These are phyloP conservation scores for Sebastes ruberrimus DNA, from an alignment of 2,797 vertebrate genomes.

Conservation along the genomic window DNA sequence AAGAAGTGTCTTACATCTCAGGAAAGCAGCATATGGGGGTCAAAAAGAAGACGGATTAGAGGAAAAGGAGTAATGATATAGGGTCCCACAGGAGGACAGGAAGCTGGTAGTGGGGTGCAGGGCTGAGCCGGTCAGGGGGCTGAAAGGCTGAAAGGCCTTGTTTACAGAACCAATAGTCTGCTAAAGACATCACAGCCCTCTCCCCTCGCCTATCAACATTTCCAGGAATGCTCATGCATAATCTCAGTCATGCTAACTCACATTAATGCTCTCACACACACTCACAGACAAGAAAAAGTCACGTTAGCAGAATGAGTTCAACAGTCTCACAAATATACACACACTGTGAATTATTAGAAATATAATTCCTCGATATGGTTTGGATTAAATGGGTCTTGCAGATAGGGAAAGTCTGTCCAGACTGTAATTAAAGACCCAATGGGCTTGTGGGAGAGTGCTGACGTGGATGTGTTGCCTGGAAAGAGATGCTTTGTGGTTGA, in stretches of 20 bases:
- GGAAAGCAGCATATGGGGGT: not conserved
- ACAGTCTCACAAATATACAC: not conserved
- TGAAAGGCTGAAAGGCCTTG: constrained; percentile 42
- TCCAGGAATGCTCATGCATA: constrained; percentile 29
- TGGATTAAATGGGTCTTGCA: constrained; percentile 8
- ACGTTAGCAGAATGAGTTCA: not conserved
- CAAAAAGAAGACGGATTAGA: not conserved
- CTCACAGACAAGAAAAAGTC: not conserved
- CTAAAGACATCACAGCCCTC: constrained; percentile 64
- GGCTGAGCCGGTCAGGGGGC: constrained; percentile 10
- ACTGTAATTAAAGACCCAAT: constrained; percentile 29
- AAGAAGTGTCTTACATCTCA: not conserved
- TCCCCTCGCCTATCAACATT: constrained; percentile 46
- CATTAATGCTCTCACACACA: constrained; percentile 2
- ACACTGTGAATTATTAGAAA: not conserved
- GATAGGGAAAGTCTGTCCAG: constrained; percentile 25
- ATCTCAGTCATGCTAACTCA: constrained; percentile 9
- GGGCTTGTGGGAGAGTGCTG: constrained; percentile 61
- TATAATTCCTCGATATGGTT: not conserved
- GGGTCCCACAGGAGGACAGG: constrained; percentile 41
- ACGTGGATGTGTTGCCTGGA: constrained; percentile 66
- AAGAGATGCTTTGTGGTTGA: constrained; percentile 79
- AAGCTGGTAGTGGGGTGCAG: constrained; percentile 39
- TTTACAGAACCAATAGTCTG: constrained; percentile 61
- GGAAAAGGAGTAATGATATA: not conserved